phyloP scores from a whole-genome alignment of 1,140 invertebrate genomes.

The Dryas iulia region DNA sequence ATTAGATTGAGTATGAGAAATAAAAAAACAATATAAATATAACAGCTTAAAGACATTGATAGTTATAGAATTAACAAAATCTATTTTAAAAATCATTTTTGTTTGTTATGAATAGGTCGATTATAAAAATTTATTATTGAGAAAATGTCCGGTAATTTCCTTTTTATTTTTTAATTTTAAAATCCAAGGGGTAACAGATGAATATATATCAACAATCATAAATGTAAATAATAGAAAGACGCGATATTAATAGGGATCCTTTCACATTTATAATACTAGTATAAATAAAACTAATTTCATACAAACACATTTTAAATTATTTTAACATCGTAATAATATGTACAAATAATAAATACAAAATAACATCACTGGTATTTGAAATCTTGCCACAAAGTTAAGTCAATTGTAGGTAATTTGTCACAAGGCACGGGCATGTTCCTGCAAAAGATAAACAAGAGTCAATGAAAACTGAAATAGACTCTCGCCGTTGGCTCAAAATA shows the following conservation, averaged over 20 bases:
- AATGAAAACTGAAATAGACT: not conserved
- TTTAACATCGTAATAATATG: not conserved
- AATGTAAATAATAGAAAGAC: too few species aligned
- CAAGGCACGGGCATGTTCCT: constrained; percentile 86
- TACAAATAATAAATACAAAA: not conserved
- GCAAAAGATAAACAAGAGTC: constrained; percentile 44
- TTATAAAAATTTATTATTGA: too few species aligned
- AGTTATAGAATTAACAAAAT: not conserved
- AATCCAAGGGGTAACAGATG: too few species aligned
- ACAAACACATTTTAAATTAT: not conserved
- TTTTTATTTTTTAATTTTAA: too few species aligned
- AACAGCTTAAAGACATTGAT: not conserved
- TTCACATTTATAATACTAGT: not conserved
- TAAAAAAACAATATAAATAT: not conserved
- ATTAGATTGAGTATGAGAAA: not conserved
- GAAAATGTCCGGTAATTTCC: too few species aligned
- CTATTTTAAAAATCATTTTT: too few species aligned
- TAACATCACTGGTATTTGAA: constrained; percentile 1
- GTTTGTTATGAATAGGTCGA: too few species aligned
- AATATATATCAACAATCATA: too few species aligned
- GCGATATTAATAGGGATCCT: not conserved
- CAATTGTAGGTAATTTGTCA: constrained; percentile 83
- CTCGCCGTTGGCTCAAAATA: not conserved
- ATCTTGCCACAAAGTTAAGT: constrained; percentile 83
- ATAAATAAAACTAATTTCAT: not conserved